phyloP scores from a whole-genome alignment of 2,888 invertebrate genomes.

The Rutpela maculata region DNA sequence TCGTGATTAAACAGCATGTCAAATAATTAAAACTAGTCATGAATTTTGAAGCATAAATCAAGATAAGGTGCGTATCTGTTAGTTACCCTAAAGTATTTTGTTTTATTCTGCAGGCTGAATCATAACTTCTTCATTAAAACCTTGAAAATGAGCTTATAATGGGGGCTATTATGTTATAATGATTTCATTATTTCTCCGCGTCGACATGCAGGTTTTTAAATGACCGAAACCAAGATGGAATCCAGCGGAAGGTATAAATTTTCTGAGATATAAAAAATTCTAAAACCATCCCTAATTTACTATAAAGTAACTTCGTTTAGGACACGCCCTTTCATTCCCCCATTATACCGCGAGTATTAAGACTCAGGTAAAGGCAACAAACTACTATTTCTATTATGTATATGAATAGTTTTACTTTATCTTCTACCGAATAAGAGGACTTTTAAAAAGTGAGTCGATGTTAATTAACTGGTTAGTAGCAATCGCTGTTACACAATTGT shows the following conservation, averaged over 20 bases:
- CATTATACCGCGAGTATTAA: conserved; percentile 13
- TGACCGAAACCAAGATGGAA: conserved; percentile 41
- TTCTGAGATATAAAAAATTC: conserved; percentile 19
- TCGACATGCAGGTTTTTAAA: conserved; percentile 30
- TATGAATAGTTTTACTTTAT: not conserved
- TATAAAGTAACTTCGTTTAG: not conserved
- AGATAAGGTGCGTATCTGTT: not conserved
- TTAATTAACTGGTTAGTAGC: no score
- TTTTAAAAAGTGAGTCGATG: no score
- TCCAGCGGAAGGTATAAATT: conserved; percentile 40
- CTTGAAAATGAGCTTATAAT: conserved; percentile 31
- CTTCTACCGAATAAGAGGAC: not conserved
- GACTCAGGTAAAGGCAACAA: conserved; percentile 3
- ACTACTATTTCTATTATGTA: not conserved
- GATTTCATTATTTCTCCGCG: conserved; percentile 34
- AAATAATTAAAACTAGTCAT: conserved; percentile 7
- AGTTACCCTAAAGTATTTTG: conserved; percentile 12
- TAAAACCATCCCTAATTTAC: conserved; percentile 40
- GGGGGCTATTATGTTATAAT: conserved; percentile 32
- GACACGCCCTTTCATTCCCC: conserved; percentile 37
- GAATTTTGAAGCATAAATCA: conserved; percentile 1
- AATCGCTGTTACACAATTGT: no score
- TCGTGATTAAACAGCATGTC: not conserved
- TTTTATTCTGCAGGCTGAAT: conserved; percentile 19
- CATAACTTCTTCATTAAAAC: conserved; percentile 33